phyloP scores from a whole-genome alignment of 2,888 invertebrate species.

The Drosophila lutescens region DNA sequence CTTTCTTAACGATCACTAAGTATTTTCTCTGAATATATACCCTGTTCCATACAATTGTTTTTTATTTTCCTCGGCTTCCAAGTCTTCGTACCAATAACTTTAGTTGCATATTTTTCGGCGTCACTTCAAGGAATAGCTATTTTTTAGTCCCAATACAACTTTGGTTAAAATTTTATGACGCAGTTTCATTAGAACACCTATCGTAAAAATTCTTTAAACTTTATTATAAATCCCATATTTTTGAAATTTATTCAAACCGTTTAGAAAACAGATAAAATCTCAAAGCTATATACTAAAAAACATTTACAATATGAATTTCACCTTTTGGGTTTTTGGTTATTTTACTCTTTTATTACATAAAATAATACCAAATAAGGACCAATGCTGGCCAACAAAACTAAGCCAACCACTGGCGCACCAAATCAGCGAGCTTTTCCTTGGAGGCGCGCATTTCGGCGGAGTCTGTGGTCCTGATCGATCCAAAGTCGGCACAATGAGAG shows the following conservation, averaged over 20 bases:
- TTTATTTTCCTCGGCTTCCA: background rate
- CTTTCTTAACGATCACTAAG: too few species aligned
- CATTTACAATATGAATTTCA: too few species aligned
- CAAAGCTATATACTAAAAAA: too few species aligned
- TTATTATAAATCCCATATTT: too few species aligned
- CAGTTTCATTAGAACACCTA: too few species aligned
- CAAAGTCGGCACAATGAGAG: constrained; percentile 81
- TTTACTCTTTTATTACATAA: constrained; percentile 9
- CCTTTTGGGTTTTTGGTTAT: background rate
- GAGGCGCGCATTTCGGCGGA: constrained; percentile 77
- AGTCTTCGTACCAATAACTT: background rate
- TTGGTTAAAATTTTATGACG: too few species aligned
- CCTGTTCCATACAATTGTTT: too few species aligned
- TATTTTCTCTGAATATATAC: too few species aligned
- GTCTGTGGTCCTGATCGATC: constrained; percentile 72
- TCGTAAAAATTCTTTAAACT: too few species aligned
- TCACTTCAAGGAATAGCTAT: background rate
- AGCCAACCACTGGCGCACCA: constrained; percentile 80
- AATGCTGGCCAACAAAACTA: constrained; percentile 26
- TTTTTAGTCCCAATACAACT: too few species aligned
- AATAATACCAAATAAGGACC: constrained; percentile 3
- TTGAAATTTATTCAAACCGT: too few species aligned
- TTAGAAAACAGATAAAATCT: too few species aligned
- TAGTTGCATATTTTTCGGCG: background rate
- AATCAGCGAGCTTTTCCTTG: constrained; percentile 71